A percentile compares a stretch with the other conserved stretches of the same genome.
Conservation (phyloP, 92 coral and sea anemone genomes). For the Heliopora coerulea region DNA sequence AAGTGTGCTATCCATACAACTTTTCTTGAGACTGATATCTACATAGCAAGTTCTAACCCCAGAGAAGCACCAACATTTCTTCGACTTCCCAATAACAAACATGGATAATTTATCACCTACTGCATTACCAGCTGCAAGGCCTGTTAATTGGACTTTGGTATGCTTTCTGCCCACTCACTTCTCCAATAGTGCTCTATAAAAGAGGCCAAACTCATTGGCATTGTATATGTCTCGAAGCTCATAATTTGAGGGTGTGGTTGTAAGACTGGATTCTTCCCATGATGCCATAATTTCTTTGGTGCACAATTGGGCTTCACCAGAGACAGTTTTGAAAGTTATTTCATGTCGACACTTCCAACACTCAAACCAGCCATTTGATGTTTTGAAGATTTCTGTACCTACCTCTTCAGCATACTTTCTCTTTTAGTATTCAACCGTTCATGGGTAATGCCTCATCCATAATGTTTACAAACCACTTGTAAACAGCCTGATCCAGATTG, state of each 20-base stretch:
- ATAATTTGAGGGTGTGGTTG: conserved; percentile 53
- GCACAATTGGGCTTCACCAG: conserved; percentile 58
- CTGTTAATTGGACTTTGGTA: conserved; percentile 53
- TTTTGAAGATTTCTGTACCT: conserved; percentile 52
- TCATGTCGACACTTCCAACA: conserved; percentile 54
- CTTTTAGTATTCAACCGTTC: conserved; percentile 57
- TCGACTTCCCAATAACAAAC: conserved; percentile 57
- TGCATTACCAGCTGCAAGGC: conserved; percentile 63
- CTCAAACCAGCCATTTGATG: conserved; percentile 67
- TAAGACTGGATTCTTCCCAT: conserved; percentile 55
- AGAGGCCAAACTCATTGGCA: too few relatives aligned
- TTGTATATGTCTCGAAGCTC: conserved; percentile 59
- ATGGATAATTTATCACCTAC: conserved; percentile 56
- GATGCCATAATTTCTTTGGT: too few relatives aligned
- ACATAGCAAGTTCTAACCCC: conserved; percentile 49
- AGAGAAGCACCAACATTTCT: conserved; percentile 42
- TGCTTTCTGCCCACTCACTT: conserved; percentile 53
- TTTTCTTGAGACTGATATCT: conserved; percentile 55
- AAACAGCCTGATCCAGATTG: conserved; percentile 47
- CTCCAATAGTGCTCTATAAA: conserved; percentile 54
- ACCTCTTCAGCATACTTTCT: conserved; percentile 60
- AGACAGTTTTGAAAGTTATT: conserved; percentile 53
- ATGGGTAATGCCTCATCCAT: conserved; percentile 54
- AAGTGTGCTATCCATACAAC: too few relatives aligned
- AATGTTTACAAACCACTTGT: conserved; percentile 60